Evolutionary conservation across 2,888 invertebrate species (phyloP).

Genomic region (Cabera pusaria): DNA sequence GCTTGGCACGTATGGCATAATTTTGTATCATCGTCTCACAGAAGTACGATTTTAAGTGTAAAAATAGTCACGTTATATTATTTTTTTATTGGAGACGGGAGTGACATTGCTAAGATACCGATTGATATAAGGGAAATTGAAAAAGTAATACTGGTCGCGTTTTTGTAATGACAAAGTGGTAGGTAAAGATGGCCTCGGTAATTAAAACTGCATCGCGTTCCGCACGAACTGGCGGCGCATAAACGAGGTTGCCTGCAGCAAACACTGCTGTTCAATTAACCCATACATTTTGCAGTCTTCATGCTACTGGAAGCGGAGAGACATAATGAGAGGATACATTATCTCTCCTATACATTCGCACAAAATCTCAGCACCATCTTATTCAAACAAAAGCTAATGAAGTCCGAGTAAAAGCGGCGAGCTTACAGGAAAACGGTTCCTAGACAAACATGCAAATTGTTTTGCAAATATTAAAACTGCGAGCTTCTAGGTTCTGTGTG

Average conservation of each 20-base stretch:
- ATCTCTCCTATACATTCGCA: conserved; percentile 37
- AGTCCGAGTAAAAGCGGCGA: conserved; percentile 51
- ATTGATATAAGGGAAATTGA: conserved; percentile 6
- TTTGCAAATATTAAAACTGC: conserved; percentile 67
- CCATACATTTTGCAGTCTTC: conserved; percentile 43
- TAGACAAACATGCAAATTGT: conserved; percentile 76
- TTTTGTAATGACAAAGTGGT: conserved; percentile 37
- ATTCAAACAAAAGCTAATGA: conserved; percentile 50
- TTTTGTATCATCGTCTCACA: no score
- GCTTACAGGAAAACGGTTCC: conserved; percentile 67
- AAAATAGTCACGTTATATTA: no score
- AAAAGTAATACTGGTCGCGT: conserved; percentile 4
- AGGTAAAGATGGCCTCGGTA: conserved; percentile 51
- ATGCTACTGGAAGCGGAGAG: conserved; percentile 36
- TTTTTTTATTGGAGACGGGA: no score
- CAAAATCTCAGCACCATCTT: conserved; percentile 41
- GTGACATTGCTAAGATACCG: no score
- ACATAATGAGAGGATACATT: conserved; percentile 36
- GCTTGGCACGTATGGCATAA: no score
- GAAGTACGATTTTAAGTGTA: no score
- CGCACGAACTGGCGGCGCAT: conserved; percentile 53
- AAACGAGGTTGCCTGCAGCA: conserved; percentile 60
- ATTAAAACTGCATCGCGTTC: conserved; percentile 70
- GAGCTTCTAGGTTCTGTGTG: conserved; percentile 58
- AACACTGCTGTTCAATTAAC: conserved; percentile 42